Evolutionary conservation across 1,140 invertebrate genomes (phyloP).

Genomic region (Cyclargus thomasi): DNA sequence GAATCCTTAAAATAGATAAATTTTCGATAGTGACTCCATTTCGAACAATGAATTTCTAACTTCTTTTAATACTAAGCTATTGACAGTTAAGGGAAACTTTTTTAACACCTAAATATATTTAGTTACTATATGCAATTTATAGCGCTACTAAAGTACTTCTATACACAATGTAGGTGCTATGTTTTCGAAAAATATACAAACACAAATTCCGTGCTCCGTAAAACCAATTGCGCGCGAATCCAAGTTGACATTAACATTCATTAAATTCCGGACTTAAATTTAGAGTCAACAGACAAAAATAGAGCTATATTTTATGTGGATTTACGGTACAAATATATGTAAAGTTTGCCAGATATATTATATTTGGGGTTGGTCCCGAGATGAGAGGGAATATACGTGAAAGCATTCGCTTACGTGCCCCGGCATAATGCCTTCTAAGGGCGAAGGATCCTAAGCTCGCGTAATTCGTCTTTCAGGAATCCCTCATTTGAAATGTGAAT

Average conservation of each 20-base stretch:
- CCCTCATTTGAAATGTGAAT: slow-evolving; percentile 73
- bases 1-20: too few relatives aligned
- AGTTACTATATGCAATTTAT: too few relatives aligned
- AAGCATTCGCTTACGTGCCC: slow-evolving; percentile 70
- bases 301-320: slow-evolving; percentile 72
- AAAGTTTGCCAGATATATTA: slow-evolving; percentile 74
- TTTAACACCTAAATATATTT: too few relatives aligned
- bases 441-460: slow-evolving; percentile 63
- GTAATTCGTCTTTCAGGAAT: slow-evolving; percentile 72
- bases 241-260: slow-evolving; percentile 66
- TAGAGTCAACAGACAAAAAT: slow-evolving; percentile 68
- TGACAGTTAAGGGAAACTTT: too few relatives aligned
- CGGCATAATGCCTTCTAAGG: slow-evolving; percentile 68
- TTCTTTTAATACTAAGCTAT: too few relatives aligned
- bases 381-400: slow-evolving; percentile 64
- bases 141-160: too few relatives aligned
- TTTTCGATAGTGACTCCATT: too few relatives aligned
- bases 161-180: too few relatives aligned
- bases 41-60: too few relatives aligned
- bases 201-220: slow-evolving; percentile 49
- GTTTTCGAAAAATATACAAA: slow-evolving; percentile 17
- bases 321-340: slow-evolving; percentile 75
- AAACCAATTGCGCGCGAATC: slow-evolving; percentile 55
- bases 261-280: slow-evolving; percentile 66
- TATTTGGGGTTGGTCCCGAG: slow-evolving; percentile 66